These are phyloP conservation scores for Phaedon cochleariae DNA, from an alignment of 2,888 invertebrate species.

Conservation along the genomic window DNA sequence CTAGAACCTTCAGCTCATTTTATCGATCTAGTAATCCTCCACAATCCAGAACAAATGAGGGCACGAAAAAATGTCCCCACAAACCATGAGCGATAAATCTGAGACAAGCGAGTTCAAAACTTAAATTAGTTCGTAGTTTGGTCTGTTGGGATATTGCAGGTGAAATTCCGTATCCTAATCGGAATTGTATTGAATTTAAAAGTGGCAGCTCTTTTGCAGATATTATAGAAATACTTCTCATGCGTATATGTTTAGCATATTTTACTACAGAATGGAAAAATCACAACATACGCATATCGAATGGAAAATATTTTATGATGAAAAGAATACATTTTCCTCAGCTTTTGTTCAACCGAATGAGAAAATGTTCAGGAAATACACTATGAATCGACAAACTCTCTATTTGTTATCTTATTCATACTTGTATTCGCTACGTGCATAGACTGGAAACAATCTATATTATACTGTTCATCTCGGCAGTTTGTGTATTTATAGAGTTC, in stretches of 20 bases:
- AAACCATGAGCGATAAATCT: conserved; percentile 47
- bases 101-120: conserved; percentile 54
- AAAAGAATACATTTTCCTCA: too few species aligned
- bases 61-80: conserved; percentile 17
- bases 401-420: conserved; percentile 26
- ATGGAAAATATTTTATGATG: too few species aligned
- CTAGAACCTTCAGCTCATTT: too few species aligned
- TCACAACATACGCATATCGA: too few species aligned
- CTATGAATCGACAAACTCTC: conserved; percentile 1
- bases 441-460: conserved; percentile 33
- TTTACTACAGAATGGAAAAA: too few species aligned
- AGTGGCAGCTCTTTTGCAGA: conserved; percentile 39
- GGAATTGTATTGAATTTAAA: conserved; percentile 49
- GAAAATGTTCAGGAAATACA: conserved; percentile 32
- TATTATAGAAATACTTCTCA: conserved; percentile 16
- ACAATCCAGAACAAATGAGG: conserved; percentile 10
- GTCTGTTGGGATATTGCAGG: conserved; percentile 51
- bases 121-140: conserved; percentile 56
- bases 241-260: neutral
- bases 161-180: conserved; percentile 50
- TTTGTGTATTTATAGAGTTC: conserved; percentile 33
- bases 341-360: too few species aligned
- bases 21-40: conserved; percentile 5
- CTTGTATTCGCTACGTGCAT: conserved; percentile 28
- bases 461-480: conserved; percentile 30